Evolutionary conservation across 2,797 vertebrate genomes (phyloP).

Genomic region (Eidolon dupreanum): DNA sequence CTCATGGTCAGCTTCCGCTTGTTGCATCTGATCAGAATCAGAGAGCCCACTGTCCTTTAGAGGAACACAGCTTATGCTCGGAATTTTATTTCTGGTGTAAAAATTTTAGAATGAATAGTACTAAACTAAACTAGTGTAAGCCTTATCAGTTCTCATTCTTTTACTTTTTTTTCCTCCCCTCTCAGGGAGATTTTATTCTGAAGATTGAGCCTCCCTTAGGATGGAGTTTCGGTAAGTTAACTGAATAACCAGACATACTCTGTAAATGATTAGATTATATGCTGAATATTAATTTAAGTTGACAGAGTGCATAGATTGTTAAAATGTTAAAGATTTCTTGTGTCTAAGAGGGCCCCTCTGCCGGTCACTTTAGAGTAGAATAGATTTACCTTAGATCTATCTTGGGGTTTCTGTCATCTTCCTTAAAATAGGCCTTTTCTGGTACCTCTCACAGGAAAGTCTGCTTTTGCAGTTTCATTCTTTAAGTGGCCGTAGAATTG

Average conservation of each 20-base stretch:
- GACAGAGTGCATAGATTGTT: not conserved
- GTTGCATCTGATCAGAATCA: not conserved
- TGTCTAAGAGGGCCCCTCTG: not conserved
- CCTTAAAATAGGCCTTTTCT: not conserved
- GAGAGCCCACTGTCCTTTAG: not conserved
- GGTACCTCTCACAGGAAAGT: not conserved
- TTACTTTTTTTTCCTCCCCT: not conserved
- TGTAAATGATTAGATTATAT: not conserved
- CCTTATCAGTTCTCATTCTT: not conserved
- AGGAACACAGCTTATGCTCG: not conserved
- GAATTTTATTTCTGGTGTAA: not conserved
- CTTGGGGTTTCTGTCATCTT: not conserved
- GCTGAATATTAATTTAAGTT: not conserved
- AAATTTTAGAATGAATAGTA: not conserved
- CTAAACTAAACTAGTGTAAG: not conserved
- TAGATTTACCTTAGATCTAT: not conserved
- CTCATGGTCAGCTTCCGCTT: not conserved
- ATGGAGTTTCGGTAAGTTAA: constrained; percentile 97
- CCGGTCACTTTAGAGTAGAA: not conserved
- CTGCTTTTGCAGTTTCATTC: not conserved
- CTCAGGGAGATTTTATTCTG: constrained; percentile 97
- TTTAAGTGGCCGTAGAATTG: not conserved
- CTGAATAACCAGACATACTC: not conserved
- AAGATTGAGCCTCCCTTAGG: constrained; percentile 98
- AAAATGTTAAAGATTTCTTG: not conserved